These are phyloP conservation scores for Boloria euphrosyne DNA, from an alignment of 2,888 invertebrate genomes.

Conservation along the genomic window DNA sequence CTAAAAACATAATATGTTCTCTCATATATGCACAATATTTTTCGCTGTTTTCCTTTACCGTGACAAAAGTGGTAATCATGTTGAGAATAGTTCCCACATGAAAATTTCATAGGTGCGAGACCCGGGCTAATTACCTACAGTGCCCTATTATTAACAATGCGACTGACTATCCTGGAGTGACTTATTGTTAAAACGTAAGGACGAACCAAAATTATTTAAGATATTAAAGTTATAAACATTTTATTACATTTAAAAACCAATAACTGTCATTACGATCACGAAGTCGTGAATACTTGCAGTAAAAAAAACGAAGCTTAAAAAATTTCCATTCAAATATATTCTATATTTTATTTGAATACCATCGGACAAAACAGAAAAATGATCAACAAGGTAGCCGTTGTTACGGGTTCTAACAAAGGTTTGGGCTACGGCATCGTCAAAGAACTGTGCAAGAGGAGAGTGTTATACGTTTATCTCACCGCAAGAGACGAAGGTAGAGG, in stretches of 20 bases:
- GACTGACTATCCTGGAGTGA: neutral
- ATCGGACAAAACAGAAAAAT: neutral
- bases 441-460: slow-evolving; percentile 81
- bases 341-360: too few relatives aligned
- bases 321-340: too few relatives aligned
- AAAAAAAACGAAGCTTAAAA: too few relatives aligned
- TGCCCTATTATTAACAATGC: too few relatives aligned
- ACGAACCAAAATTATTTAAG: too few relatives aligned
- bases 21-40: too few relatives aligned
- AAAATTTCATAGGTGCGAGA: too few relatives aligned
- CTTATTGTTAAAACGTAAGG: too few relatives aligned
- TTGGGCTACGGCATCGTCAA: slow-evolving; percentile 84
- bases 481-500: slow-evolving; percentile 80
- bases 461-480: slow-evolving; percentile 84
- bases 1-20: too few relatives aligned
- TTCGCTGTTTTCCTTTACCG: too few relatives aligned
- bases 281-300: neutral
- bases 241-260: neutral
- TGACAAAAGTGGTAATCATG: too few relatives aligned
- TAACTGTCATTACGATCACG: neutral
- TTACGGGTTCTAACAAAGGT: slow-evolving; percentile 85
- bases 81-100: too few relatives aligned
- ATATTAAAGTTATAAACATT: neutral
- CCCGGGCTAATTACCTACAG: neutral
- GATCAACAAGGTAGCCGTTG: slow-evolving; percentile 53